phyloP scores from a whole-genome alignment of 1,140 invertebrate species.

The Tachypleus tridentatus region DNA sequence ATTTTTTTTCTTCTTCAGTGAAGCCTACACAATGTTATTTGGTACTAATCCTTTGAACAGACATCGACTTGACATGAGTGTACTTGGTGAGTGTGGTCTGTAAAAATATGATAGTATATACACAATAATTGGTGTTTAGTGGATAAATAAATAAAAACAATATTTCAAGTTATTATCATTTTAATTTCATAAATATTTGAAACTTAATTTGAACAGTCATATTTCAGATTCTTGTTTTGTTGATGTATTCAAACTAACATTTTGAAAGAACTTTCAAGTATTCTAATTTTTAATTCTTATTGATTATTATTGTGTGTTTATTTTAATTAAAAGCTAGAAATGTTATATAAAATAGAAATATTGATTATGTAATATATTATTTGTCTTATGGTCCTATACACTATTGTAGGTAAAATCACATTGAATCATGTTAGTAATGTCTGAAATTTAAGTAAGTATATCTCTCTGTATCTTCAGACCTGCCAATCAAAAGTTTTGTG shows the following conservation, averaged over 20 bases:
- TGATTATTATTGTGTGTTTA: no score
- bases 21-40: constrained; percentile 37
- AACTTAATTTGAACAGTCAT: no score
- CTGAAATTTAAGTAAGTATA: not conserved
- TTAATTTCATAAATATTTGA: no score
- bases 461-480: constrained; percentile 34
- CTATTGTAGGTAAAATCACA: not conserved
- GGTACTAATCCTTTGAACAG: constrained; percentile 74
- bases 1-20: constrained; percentile 16
- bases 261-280: no score
- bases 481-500: constrained; percentile 77
- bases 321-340: no score
- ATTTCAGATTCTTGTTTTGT: no score
- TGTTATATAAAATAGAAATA: no score
- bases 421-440: not conserved
- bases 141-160: no score
- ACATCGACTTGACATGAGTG: constrained; percentile 65
- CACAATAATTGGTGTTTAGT: no score
- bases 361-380: not conserved
- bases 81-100: constrained; percentile 38
- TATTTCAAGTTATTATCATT: no score
- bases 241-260: no score
- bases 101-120: not conserved
- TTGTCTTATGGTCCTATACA: not conserved
- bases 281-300: no score